These are phyloP conservation scores for Drosophila ercepeae DNA, from an alignment of 1,140 invertebrate genomes.

Conservation along the genomic window DNA sequence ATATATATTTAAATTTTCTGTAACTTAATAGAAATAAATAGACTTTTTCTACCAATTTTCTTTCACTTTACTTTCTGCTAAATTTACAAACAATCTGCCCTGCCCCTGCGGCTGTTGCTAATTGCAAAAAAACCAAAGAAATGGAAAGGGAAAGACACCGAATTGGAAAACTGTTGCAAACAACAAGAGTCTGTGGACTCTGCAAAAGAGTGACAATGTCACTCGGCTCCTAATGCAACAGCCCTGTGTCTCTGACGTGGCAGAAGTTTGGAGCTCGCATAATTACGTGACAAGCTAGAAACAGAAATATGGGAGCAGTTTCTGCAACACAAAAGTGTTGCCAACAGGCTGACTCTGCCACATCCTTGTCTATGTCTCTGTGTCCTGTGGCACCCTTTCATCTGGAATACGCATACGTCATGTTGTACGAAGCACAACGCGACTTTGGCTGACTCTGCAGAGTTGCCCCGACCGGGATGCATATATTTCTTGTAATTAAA, in stretches of 20 bases:
- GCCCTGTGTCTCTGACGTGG: conserved; percentile 47
- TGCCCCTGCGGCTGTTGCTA: conserved; percentile 58
- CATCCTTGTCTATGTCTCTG: conserved; percentile 43
- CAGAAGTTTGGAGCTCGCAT: conserved; percentile 69
- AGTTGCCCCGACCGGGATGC: conserved; percentile 43
- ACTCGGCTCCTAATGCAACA: conserved; percentile 15
- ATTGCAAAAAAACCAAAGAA: conserved; percentile 51
- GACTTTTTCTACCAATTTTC: neutral
- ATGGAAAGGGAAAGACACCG: conserved; percentile 15
- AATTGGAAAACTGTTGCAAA: conserved; percentile 47
- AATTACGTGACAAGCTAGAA: conserved; percentile 67
- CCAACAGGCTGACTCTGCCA: conserved; percentile 50
- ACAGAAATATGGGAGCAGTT: neutral
- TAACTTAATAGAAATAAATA: too few relatives aligned
- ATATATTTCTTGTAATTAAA: conserved; percentile 82
- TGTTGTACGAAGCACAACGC: conserved; percentile 53
- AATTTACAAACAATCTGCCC: conserved; percentile 72
- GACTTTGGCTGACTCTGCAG: conserved; percentile 68
- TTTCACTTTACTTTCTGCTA: conserved; percentile 17
- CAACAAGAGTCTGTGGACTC: conserved; percentile 11
- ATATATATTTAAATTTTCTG: too few relatives aligned
- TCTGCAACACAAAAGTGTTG: conserved; percentile 61
- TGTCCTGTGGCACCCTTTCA: conserved; percentile 13
- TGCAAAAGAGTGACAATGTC: conserved; percentile 44
- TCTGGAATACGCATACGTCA: conserved; percentile 72